Evolutionary conservation across 30 jellyfish, hydroid and myxozoan genomes (phyloP), one percentile per base, ranked within the genome.

Genomic region (Chironex yamaguchii): DNA sequence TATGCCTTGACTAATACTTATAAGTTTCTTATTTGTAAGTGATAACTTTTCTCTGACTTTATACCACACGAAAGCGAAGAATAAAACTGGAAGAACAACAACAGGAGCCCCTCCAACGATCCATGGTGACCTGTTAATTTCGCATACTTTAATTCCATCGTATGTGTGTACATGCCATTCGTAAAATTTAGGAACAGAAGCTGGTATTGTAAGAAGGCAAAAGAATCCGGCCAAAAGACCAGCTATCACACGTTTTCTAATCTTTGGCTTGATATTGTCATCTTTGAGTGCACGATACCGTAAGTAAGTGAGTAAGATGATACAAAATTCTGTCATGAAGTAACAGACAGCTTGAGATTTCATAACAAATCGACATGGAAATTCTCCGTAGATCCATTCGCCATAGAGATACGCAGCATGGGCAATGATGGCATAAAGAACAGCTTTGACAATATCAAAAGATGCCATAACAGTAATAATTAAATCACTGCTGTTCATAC

Each of bases 301-400:
- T 4, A 82, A 13, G 25, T 49, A 36, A 0, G 82, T 71, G 14
- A 82, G 67, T 36, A 35, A 67, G 2, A 82, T 65, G 26, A 82
- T 29, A 1, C 68, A 48, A 49, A 82, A 67, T 29, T 69, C 92
- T 0, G 84, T 67, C 92, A 82, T 82, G 0, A 68, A 62, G 21
- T 36, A 67, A 2, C 79, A 33, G 11, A 82, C 79, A 22, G 92
- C 92, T n/a, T 83, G 85, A 21, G 77, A 9, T 68, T 82, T 82
- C 17, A 83, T 35, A 30, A 82, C 58, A 12, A 68, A 62, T 36
- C 23, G 21, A 35, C 92, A 82, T 33, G 24, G 21, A 4, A 51
- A 11, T 4, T 29, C 9, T 0, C 92, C 92, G 29, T 34, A 31
- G 14, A 1, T 30, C 92, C 92, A 82, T 35, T 31, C 36, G 6